Percentiles rank a stretch among this genome's conserved stretches.
phyloP scores from a whole-genome alignment of 2,888 invertebrate genomes.

The Eupelmus urozonus region DNA sequence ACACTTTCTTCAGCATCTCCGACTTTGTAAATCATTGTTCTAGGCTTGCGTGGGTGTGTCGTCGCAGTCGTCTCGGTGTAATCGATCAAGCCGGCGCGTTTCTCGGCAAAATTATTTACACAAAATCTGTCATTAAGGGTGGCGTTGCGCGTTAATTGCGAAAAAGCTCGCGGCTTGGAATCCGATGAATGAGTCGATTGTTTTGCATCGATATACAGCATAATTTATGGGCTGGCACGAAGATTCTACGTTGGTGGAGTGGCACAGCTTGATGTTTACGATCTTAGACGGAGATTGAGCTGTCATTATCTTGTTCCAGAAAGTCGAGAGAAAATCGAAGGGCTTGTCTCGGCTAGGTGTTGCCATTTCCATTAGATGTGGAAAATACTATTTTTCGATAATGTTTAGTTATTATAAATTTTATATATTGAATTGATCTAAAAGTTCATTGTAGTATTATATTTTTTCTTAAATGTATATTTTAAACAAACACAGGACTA shows the following conservation, averaged over 20 bases:
- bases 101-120: background rate
- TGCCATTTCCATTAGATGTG: background rate
- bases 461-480: too few relatives aligned
- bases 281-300: background rate
- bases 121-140: conserved; percentile 32
- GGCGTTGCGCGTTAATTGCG: conserved; percentile 30
- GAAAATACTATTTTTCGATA: too few relatives aligned
- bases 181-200: conserved; percentile 37
- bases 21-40: too few relatives aligned
- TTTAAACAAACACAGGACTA: too few relatives aligned
- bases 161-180: conserved; percentile 14
- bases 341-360: background rate
- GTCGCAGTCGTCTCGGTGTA: background rate
- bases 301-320: conserved; percentile 4
- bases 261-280: background rate
- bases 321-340: background rate
- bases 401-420: too few relatives aligned
- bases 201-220: background rate
- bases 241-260: too few relatives aligned
- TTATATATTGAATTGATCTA: too few relatives aligned
- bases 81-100: conserved; percentile 15
- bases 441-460: too few relatives aligned
- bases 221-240: too few relatives aligned
- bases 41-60: background rate
- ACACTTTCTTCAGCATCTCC: conserved; percentile 8